Base-by-base conservation (phyloP, 1,140 invertebrate genomes). In the Steinernema khuongi region DNA sequence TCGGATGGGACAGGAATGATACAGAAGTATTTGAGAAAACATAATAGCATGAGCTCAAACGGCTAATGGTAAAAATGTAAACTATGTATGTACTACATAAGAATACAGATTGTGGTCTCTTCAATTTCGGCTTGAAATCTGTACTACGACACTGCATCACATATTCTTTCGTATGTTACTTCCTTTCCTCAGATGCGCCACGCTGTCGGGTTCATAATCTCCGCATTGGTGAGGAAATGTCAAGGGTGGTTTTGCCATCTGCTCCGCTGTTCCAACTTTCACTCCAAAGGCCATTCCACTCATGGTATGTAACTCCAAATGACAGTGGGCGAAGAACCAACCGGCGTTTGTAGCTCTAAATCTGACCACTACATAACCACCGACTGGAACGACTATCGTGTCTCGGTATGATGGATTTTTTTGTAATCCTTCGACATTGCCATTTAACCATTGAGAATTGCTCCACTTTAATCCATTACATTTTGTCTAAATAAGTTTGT, bases 311-410 rank as follows among this genome's bases (percentile, higher is more conserved):
- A 60, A 22, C 50, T 60, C 50, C 50, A 60, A 22, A 22, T 60
- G 50, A 26, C 50, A 60, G 50, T 60, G 50, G 26, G 50, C 50
- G 50, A 60, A 60, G 22, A 60, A 60, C 50, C 50, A 60, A 17
- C 50, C 50, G 22, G 50, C 50, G 19, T 60, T 60, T 22, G 50
- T 60, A 22, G 50, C 50, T 60, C 50, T 60, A 22, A 60, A 60
- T 7, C 50, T 7, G 11, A 60, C 14, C 4, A 60, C 50, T 4
- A 60, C 50, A 22, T 60, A 60, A 4, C 50, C 50, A 22, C 50
- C 50, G 26, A 22, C 50, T 60, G 50, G 50, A 26, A 60, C 26
- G 4, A 60, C 50, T 4, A 60, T 2, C 11, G 50, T 60, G 22
- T 60, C 50, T 4, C 19, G 7, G 50, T 7, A 60, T 4, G 19